Percentiles rank a stretch among this genome's conserved stretches.
Conservation (phyloP, 2,888 invertebrate genomes). For the Cephonodes hylas region DNA sequence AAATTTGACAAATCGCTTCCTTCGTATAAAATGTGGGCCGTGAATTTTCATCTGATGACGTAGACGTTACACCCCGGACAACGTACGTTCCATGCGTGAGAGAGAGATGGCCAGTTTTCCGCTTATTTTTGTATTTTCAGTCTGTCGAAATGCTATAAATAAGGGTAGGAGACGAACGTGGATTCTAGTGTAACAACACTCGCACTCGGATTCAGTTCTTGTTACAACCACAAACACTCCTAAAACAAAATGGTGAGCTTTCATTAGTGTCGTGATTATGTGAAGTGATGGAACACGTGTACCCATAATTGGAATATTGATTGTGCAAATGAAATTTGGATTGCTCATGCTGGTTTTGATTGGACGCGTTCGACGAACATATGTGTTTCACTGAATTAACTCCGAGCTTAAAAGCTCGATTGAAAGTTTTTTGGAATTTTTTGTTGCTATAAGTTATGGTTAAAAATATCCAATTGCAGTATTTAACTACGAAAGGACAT, state of each 20-base stretch:
- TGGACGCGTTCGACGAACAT: background rate
- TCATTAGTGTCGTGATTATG: conserved; percentile 29
- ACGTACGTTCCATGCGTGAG: conserved; percentile 43
- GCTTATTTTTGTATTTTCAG: conserved; percentile 76
- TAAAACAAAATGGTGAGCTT: conserved; percentile 70
- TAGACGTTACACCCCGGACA: conserved; percentile 34
- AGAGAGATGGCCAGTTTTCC: conserved; percentile 64
- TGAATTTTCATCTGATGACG: conserved; percentile 49
- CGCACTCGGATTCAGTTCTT: conserved; percentile 80
- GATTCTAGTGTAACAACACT: conserved; percentile 79
- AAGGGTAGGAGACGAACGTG: conserved; percentile 67
- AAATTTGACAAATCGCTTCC: conserved; percentile 48
- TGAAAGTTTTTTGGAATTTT: too few species aligned
- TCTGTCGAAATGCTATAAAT: conserved; percentile 73
- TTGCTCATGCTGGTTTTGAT: background rate
- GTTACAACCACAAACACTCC: conserved; percentile 68
- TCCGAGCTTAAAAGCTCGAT: background rate
- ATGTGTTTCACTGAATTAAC: background rate
- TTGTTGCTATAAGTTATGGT: too few species aligned
- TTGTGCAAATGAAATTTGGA: background rate
- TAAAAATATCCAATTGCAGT: too few species aligned
- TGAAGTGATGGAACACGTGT: conserved; percentile 10
- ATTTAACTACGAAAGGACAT: too few species aligned
- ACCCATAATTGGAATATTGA: background rate
- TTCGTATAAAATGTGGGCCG: conserved; percentile 36